Percentiles rank a stretch among this genome's conserved stretches.
phyloP scores from a whole-genome alignment of 2,888 invertebrate species.

The Alentia gelatinosa region DNA sequence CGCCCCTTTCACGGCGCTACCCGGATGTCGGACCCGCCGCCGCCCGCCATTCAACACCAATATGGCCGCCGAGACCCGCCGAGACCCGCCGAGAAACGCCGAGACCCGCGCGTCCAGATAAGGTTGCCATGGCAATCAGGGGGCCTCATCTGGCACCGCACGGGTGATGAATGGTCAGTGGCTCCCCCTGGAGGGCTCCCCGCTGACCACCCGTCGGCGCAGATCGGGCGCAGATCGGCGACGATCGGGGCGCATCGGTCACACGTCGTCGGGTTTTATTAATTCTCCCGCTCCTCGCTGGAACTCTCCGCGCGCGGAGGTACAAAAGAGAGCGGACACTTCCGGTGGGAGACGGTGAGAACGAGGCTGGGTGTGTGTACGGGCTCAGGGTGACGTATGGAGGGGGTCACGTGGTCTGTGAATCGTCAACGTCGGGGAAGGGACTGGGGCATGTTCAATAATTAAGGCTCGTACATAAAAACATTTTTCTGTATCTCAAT shows the following conservation, averaged over 20 bases:
- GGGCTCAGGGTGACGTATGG: no score
- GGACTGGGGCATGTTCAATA: no score
- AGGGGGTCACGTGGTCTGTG: no score
- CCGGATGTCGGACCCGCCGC: neutral
- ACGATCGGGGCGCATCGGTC: neutral
- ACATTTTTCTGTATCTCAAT: no score
- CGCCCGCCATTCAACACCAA: neutral
- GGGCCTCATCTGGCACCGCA: neutral
- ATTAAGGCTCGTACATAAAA: no score
- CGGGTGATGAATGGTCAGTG: slow-evolving; percentile 7
- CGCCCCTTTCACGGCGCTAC: neutral
- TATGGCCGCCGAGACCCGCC: neutral
- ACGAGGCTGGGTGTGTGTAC: neutral
- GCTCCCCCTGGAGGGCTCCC: neutral
- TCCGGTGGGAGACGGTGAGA: neutral
- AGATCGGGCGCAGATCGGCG: no score
- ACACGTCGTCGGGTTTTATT: neutral
- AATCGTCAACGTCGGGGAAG: no score
- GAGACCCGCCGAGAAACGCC: neutral
- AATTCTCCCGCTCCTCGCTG: neutral
- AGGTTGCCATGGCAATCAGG: slow-evolving; percentile 22
- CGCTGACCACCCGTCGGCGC: neutral
- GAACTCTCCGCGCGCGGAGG: neutral
- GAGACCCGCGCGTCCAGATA: neutral
- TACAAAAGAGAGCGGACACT: neutral